A percentile compares a stretch with the other conserved stretches of the same genome.
phyloP scores from a whole-genome alignment of 2,888 invertebrate genomes.

The Caenorhabditis sp. region DNA sequence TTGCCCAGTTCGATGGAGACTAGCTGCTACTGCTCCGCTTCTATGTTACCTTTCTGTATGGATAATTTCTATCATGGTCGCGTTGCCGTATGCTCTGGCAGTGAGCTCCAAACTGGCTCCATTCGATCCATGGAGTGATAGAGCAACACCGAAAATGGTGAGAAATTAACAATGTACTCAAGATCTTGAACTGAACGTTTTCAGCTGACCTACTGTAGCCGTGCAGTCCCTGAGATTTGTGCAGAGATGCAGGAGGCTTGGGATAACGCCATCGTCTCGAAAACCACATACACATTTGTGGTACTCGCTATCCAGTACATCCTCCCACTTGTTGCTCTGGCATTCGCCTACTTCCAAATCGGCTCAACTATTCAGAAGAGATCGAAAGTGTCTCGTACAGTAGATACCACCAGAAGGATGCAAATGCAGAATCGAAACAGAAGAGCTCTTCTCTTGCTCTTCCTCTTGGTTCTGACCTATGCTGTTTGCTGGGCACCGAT shows the following conservation, averaged over 20 bases:
- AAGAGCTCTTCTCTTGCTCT: constrained; percentile 91
- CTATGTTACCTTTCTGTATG: constrained; percentile 80
- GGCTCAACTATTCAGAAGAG: constrained; percentile 80
- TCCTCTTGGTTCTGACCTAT: constrained; percentile 92
- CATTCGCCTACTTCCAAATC: constrained; percentile 81
- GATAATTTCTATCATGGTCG: constrained; percentile 80
- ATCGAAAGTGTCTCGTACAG: constrained; percentile 68
- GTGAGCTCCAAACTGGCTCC: constrained; percentile 77
- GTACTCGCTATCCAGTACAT: constrained; percentile 78
- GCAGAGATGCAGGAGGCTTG: constrained; percentile 74
- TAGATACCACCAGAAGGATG: constrained; percentile 68
- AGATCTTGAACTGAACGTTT: neutral
- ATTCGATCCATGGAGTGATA: constrained; percentile 78
- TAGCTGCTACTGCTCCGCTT: constrained; percentile 81
- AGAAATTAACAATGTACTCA: neutral
- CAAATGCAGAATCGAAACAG: constrained; percentile 73
- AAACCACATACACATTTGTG: constrained; percentile 77
- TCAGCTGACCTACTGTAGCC: constrained; percentile 55
- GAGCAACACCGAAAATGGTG: constrained; percentile 67
- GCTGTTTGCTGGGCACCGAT: constrained; percentile 93
- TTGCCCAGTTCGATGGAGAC: constrained; percentile 81
- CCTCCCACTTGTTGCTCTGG: constrained; percentile 78
- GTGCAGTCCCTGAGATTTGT: constrained; percentile 61
- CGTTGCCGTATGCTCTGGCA: constrained; percentile 81
- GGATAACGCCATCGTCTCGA: constrained; percentile 75